A percentile compares a stretch with the other conserved stretches of the same genome.
Evolutionary conservation across 1,140 invertebrate genomes (phyloP).

Genomic region (Zaprionus kolodkinae): DNA sequence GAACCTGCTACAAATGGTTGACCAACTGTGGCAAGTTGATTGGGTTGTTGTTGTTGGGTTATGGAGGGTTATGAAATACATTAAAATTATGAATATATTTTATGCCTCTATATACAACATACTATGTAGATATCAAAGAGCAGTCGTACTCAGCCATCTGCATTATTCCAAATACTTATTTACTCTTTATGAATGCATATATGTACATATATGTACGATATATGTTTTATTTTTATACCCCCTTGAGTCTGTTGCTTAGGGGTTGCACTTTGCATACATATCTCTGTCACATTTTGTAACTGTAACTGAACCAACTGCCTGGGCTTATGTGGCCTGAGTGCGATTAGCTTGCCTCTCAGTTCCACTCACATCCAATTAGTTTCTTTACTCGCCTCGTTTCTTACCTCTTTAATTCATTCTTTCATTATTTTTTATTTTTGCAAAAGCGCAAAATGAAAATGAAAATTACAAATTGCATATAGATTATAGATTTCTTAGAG

Average conservation of each 20-base stretch:
- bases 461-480: constrained; percentile 67
- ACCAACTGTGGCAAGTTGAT: constrained; percentile 29
- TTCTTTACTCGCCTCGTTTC: constrained; percentile 28
- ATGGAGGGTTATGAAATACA: constrained; percentile 53
- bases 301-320: constrained; percentile 55
- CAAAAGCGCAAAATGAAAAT: constrained; percentile 56
- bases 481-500: constrained; percentile 75
- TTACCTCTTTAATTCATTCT: constrained; percentile 5
- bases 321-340: constrained; percentile 59
- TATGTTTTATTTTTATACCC: constrained; percentile 38
- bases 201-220: constrained; percentile 11
- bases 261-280: constrained; percentile 52
- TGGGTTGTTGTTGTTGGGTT: background rate
- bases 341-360: constrained; percentile 1
- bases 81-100: constrained; percentile 62
- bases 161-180: constrained; percentile 46
- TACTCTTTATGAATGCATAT: constrained; percentile 1
- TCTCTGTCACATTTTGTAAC: constrained; percentile 42
- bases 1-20: background rate
- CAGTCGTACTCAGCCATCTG: constrained; percentile 62
- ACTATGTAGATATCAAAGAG: constrained; percentile 16
- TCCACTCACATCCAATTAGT: constrained; percentile 46
- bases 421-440: too few relatives aligned
- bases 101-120: background rate
- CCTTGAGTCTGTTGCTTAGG: constrained; percentile 44